Percentiles rank a stretch among this genome's conserved stretches.
Evolutionary conservation across 2,797 vertebrate species (phyloP).

Genomic region (Epinephelus coioides): DNA sequence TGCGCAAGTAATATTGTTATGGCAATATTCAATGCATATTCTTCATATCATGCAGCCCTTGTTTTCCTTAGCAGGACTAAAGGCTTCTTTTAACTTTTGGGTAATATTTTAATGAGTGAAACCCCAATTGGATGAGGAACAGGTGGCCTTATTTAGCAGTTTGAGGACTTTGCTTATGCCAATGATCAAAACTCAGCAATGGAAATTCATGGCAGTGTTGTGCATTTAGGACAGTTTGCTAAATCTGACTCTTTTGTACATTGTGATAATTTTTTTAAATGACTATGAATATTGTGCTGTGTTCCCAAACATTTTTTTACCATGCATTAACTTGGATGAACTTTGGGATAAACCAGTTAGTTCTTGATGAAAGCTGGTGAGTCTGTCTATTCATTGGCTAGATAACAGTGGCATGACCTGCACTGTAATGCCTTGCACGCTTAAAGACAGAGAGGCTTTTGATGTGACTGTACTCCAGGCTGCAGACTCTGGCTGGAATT

Average conservation of each 20-base stretch:
- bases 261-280: not conserved
- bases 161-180: not conserved
- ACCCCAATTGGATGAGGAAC: not conserved
- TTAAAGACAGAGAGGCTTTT: slow-evolving; percentile 53
- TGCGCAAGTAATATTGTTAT: no score
- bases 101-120: not conserved
- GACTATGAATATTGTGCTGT: accelerated
- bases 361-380: slow-evolving; percentile 23
- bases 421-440: slow-evolving; percentile 25
- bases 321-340: slow-evolving; percentile 9
- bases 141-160: not conserved
- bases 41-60: no score
- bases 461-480: slow-evolving; percentile 37
- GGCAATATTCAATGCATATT: no score
- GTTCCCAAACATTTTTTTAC: not conserved
- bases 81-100: not conserved
- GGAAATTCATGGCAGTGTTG: not conserved
- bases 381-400: slow-evolving; percentile 19
- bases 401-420: slow-evolving; percentile 36
- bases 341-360: slow-evolving; percentile 1
- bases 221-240: not conserved
- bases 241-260: no score
- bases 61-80: not conserved
- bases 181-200: no score
- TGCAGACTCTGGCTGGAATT: slow-evolving; percentile 10